Evolutionary conservation across 2,888 invertebrate genomes (phyloP), one percentile per base, ranked within the genome.

Genomic region (Adelphocoris suturalis): DNA sequence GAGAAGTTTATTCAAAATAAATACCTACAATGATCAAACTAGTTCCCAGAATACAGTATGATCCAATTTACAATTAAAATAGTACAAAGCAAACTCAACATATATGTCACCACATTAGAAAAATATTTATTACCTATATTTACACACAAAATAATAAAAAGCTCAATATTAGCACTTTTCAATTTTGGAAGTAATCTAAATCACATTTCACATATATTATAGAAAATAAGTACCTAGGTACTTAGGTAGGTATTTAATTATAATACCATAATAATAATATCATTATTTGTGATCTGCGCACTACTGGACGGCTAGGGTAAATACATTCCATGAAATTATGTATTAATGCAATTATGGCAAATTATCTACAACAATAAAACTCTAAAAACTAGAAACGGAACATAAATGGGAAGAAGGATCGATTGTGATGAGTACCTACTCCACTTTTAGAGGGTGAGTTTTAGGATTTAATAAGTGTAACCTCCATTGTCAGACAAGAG

Each of bases 161-260:
- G 23, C 68, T 68, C 27, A 23, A 68, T 68, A 23, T 68, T 68
- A 0, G 12, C 68, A 68, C 19, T 19, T 23, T 19, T 7, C 7
- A 23, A 68, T 68, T 27, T 68, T 23, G 19, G 68, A 27, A 68
- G 19, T 68, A 68, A 27, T 23, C 68, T 68, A 68, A 19, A 68
- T 68, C 68, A 68, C 68, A 68, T 68, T 68, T 68, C 27, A 68
- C 68, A 68, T 68, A 68, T 23, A 68, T 68, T 68, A 68, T 4
- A 68, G 68, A 68, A 68, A n/a, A 68, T 68, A 68, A 68, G 12
- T 61, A 61, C 19, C 9, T 52, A 52, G 37, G 37, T 37, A 37
- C 37, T 37, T 37, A 4, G 37, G 37, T 37, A 37, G 37, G 7
- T 57, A 57, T 57, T 57, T 23, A 68, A 68, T 23, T 68, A 12